These are phyloP conservation scores for Agrenia bidenticulata DNA, from an alignment of 2,888 invertebrate genomes.

Conservation along the genomic window DNA sequence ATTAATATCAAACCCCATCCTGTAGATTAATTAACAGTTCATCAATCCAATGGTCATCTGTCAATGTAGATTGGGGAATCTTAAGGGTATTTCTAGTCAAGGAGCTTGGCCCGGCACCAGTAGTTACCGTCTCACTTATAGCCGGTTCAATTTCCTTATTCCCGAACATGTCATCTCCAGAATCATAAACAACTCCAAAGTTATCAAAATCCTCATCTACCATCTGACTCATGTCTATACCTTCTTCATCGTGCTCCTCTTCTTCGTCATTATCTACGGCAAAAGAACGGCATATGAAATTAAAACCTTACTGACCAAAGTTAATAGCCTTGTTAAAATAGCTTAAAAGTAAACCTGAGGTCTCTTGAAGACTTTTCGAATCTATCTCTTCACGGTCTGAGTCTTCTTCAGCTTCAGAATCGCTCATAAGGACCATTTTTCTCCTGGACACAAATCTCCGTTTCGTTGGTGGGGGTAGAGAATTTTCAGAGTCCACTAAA, in stretches of 20 bases:
- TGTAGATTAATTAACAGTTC: slow-evolving; percentile 20
- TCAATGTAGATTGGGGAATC: not conserved
- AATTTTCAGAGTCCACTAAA: not conserved
- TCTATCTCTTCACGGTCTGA: not conserved
- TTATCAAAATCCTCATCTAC: slow-evolving; percentile 9
- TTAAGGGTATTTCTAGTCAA: not conserved
- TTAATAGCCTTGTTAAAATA: too few species aligned
- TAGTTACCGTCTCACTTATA: slow-evolving; percentile 4
- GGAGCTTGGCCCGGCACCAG: not conserved
- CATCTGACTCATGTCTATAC: slow-evolving; percentile 9
- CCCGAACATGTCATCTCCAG: slow-evolving; percentile 6
- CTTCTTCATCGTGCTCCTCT: slow-evolving; percentile 8
- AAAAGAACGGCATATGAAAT: too few species aligned
- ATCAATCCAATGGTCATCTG: slow-evolving; percentile 20
- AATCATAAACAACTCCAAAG: not conserved
- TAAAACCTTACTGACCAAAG: not conserved
- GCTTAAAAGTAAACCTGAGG: too few species aligned
- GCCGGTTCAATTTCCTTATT: slow-evolving; percentile 20
- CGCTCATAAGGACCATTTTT: slow-evolving; percentile 25
- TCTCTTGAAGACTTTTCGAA: too few species aligned
- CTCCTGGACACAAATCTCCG: slow-evolving; percentile 8
- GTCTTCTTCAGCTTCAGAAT: slow-evolving; percentile 33
- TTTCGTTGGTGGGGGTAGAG: slow-evolving; percentile 29
- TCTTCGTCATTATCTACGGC: slow-evolving; percentile 1
- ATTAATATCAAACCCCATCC: slow-evolving; percentile 18